Conservation (phyloP, 2,113 vertebrate genomes). For the Cacatua alba region DNA sequence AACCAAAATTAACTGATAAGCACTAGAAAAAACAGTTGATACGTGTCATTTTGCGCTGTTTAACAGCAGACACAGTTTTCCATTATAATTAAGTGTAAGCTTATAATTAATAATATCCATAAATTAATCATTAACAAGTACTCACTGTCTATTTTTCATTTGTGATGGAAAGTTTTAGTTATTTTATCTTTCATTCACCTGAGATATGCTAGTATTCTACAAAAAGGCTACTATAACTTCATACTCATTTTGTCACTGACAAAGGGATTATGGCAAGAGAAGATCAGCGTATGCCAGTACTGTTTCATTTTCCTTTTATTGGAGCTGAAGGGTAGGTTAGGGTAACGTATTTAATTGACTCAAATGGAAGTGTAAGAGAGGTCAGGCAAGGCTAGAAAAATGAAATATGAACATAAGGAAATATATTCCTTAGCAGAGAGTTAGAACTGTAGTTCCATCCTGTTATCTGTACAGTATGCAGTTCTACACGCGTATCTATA, state of each 20-base stretch:
- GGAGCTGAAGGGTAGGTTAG: background rate
- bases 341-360: slow-evolving; percentile 32
- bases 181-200: background rate
- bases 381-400: background rate
- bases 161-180: background rate
- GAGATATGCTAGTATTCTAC: background rate
- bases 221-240: background rate
- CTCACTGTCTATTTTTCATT: background rate
- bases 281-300: slow-evolving; percentile 21
- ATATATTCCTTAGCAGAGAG: background rate
- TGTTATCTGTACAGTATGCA: background rate
- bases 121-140: background rate
- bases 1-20: background rate
- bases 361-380: background rate
- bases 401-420: slow-evolving; percentile 12
- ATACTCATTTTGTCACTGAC: slow-evolving; percentile 21
- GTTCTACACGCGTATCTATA: background rate
- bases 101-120: background rate
- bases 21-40: background rate
- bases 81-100: background rate
- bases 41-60: background rate
- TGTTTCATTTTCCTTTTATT: slow-evolving; percentile 25
- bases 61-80: background rate
- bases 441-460: background rate
- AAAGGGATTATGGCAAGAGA: slow-evolving; percentile 9